These are phyloP conservation scores for Leptinotarsa texana DNA, from an alignment of 1,140 invertebrate genomes.

Conservation along the genomic window DNA sequence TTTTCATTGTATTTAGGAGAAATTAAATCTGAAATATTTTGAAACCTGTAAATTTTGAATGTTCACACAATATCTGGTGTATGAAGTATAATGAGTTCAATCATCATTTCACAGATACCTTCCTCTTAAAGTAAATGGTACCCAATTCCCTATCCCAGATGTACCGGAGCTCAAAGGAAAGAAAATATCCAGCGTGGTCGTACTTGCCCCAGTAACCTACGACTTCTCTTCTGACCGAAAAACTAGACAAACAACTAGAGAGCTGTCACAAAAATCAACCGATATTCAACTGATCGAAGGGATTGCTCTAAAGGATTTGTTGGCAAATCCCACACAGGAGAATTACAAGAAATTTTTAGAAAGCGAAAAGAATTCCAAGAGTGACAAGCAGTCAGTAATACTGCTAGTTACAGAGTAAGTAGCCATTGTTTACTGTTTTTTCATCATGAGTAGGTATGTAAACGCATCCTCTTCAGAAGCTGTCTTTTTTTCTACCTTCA, in stretches of 20 bases:
- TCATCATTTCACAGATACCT: constrained; percentile 63
- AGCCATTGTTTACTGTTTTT: no score
- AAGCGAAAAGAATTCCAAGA: constrained; percentile 70
- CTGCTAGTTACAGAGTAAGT: constrained; percentile 79
- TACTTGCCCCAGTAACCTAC: constrained; percentile 77
- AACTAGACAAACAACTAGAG: constrained; percentile 57
- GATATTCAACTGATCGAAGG: constrained; percentile 68
- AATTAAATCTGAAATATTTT: no score
- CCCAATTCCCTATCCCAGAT: constrained; percentile 81
- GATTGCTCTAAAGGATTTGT: constrained; percentile 72
- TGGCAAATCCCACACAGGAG: constrained; percentile 73
- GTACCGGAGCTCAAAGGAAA: constrained; percentile 71
- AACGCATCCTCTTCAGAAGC: no score
- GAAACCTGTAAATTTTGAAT: no score
- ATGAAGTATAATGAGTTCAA: no score
- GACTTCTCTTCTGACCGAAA: constrained; percentile 49
- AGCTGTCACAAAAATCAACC: constrained; percentile 57
- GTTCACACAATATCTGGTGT: no score
- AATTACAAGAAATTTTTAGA: constrained; percentile 82
- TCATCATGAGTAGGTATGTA: no score
- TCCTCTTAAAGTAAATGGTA: constrained; percentile 79
- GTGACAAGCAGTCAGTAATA: constrained; percentile 76
- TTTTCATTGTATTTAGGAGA: no score
- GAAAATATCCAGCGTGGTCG: constrained; percentile 78
- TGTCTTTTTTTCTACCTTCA: no score